A percentile compares a stretch with the other conserved stretches of the same genome.
These are phyloP conservation scores for Serranus cabrilla DNA, from an alignment of 2,797 vertebrate species.

Conservation along the genomic window DNA sequence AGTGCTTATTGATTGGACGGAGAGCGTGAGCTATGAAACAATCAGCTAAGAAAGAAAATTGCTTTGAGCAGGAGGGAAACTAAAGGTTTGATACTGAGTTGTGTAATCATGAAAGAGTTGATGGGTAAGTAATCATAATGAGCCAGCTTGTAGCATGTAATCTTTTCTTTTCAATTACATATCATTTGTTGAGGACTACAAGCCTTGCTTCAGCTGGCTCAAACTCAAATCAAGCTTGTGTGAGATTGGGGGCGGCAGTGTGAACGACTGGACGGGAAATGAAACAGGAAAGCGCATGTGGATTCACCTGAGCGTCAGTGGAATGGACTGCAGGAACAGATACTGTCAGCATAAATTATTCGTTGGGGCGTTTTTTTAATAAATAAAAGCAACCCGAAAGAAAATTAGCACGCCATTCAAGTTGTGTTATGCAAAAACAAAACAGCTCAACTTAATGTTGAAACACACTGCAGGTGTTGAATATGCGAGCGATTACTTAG, in stretches of 20 bases:
- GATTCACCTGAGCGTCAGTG: slow-evolving; percentile 33
- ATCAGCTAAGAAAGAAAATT: slow-evolving; percentile 77
- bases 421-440: slow-evolving; percentile 6
- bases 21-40: slow-evolving; percentile 74
- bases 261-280: slow-evolving; percentile 45
- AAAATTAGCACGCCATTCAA: slow-evolving; percentile 1
- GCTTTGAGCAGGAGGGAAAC: slow-evolving; percentile 73
- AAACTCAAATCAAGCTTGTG: slow-evolving; percentile 33
- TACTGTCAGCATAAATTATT: slow-evolving; percentile 34
- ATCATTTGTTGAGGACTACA: slow-evolving; percentile 42
- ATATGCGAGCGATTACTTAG: slow-evolving; percentile 35
- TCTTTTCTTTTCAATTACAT: slow-evolving; percentile 66
- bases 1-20: slow-evolving; percentile 85
- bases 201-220: slow-evolving; percentile 19
- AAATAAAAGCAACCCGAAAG: neutral
- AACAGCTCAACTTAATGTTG: neutral
- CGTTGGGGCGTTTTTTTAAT: slow-evolving; percentile 9
- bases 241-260: slow-evolving; percentile 7
- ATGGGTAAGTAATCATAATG: slow-evolving; percentile 66
- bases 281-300: slow-evolving; percentile 27
- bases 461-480: slow-evolving; percentile 40
- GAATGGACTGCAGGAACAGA: slow-evolving; percentile 18
- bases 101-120: slow-evolving; percentile 66
- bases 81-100: slow-evolving; percentile 51
- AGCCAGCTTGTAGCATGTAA: slow-evolving; percentile 54